These are phyloP conservation scores for Cynocephalus volans DNA, from an alignment of 2,113 vertebrate species.

Conservation along the genomic window DNA sequence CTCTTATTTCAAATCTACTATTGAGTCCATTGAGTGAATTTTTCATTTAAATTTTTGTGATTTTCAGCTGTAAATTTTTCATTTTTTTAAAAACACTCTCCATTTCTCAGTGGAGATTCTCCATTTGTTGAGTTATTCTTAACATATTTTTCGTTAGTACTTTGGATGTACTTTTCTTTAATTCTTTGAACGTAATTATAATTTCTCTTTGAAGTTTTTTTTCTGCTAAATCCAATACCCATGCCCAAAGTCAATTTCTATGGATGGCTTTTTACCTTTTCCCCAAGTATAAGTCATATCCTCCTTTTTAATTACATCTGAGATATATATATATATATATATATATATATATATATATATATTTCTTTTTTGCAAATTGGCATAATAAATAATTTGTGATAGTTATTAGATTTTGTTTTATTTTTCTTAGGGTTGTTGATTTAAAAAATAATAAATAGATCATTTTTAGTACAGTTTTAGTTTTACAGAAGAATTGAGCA, in stretches of 20 bases:
- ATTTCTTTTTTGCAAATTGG: slow-evolving; percentile 5
- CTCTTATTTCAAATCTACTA: neutral
- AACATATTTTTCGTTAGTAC: neutral
- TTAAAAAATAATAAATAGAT: neutral
- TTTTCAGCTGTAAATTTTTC: neutral
- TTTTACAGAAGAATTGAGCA: neutral
- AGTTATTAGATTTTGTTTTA: neutral
- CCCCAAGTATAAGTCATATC: neutral
- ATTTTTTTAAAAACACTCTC: neutral
- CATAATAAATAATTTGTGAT: neutral
- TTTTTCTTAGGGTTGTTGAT: neutral
- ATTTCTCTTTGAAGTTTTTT: neutral
- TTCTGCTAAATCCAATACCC: neutral
- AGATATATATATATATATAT: too few species aligned
- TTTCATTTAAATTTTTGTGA: neutral
- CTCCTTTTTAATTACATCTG: neutral
- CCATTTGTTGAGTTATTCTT: neutral
- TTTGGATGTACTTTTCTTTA: neutral
- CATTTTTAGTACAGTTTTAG: neutral
- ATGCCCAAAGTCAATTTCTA: neutral
- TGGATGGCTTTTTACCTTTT: neutral
- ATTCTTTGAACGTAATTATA: neutral
- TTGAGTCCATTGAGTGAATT: neutral
- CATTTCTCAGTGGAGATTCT: neutral
- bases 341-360: too few species aligned